Base-by-base conservation (phyloP, 2,888 invertebrate genomes). In the Allygus modestus region DNA sequence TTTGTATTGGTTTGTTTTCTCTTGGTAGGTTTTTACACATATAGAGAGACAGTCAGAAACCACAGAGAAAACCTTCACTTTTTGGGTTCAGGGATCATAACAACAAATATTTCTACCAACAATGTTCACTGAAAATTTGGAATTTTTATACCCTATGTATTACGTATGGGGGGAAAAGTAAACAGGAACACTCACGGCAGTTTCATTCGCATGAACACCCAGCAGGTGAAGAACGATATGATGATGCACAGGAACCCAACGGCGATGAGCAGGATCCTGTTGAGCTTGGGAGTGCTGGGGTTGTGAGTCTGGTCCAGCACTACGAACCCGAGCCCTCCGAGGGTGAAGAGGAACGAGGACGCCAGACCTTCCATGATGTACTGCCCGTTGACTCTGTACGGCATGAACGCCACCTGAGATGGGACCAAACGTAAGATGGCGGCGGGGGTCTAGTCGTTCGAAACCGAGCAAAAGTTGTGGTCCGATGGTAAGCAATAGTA, bases 291-390 rank as follows among this genome's bases (percentile, higher is more conserved):
- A 58, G 97, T 96, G 0, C 96, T 93, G 0, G 98, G 96, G 89
- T 96, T 96, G 90, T 97, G 97, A 0, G 98, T 98, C 88, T 97
- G 96, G 91, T 99, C 99, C 86, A 99, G 92, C 85, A 99, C 96
- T 28, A 99, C 97, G 90, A 99, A 99, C 9, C 99, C 99, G 41
- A 99, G 91, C 0, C 99, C 99, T 65, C 99, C 99, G 85, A 99
- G 92, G 0, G 98, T 97, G 91, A 99, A 99, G 28, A 99, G 93
- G 90, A 99, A 99, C 91, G 98, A 98, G 15, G 99, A 97, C 0
- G 99, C 99, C 86, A 99, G 91, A 0, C 99, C 99, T 92, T 99
- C 99, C 98, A 99, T 98, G 84, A 99, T 99, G 90, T 99, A 99
- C 90, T 99, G 99, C 0, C 99, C 99, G 91, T 99, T 99, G 0